Percentiles rank a stretch among this genome's conserved stretches.
These are phyloP conservation scores for Protosalanx chinensis DNA, from an alignment of 2,797 vertebrate species.

Conservation along the genomic window DNA sequence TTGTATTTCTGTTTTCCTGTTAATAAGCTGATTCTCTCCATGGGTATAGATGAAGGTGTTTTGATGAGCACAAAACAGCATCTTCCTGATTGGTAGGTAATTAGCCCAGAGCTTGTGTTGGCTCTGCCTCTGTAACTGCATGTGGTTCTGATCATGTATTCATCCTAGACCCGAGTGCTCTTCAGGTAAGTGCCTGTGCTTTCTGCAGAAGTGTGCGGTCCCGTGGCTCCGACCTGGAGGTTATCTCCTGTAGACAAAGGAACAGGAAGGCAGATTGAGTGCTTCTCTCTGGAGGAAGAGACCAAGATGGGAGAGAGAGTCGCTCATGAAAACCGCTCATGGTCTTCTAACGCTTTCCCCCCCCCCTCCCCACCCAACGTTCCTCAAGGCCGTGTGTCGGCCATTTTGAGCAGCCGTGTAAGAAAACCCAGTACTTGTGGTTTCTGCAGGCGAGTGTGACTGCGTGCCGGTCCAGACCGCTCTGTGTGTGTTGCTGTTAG, in stretches of 20 bases:
- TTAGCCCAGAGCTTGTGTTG: conserved; percentile 5
- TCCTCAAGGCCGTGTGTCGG: conserved; percentile 26
- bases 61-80: conserved; percentile 15
- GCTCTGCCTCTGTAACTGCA: conserved; percentile 21
- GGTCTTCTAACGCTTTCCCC: conserved; percentile 19
- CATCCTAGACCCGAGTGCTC: background rate
- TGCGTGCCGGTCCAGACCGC: conserved; percentile 25
- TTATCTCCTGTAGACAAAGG: conserved; percentile 14
- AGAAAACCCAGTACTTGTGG: background rate
- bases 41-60: background rate
- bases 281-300: conserved; percentile 15
- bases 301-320: conserved; percentile 11
- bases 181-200: conserved; percentile 1
- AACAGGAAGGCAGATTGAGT: conserved; percentile 6
- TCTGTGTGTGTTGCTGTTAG: conserved; percentile 24
- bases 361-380: background rate
- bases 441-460: conserved; percentile 8
- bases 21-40: background rate
- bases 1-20: background rate
- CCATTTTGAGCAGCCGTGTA: conserved; percentile 42
- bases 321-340: conserved; percentile 6
- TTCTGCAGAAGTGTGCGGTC: conserved; percentile 14
- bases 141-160: conserved; percentile 21
- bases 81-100: conserved; percentile 16
- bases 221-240: background rate